These are phyloP conservation scores for Caerostris extrusa DNA, from an alignment of 1,140 invertebrate species.

Conservation along the genomic window DNA sequence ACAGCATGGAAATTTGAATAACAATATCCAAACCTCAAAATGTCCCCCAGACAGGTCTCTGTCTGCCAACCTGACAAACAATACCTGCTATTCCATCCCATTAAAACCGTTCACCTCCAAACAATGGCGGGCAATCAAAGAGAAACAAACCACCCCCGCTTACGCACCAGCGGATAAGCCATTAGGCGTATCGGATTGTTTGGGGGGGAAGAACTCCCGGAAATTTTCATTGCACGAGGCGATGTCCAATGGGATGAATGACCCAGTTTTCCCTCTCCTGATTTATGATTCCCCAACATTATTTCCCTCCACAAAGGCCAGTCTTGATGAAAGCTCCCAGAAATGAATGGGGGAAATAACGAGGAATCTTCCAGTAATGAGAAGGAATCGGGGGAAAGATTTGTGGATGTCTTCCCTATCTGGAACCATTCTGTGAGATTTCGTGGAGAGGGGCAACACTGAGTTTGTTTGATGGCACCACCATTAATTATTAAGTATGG, in stretches of 20 bases:
- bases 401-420: not conserved
- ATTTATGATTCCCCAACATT: slow-evolving; percentile 53
- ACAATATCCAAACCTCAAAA: not conserved
- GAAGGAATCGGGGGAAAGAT: slow-evolving; percentile 1
- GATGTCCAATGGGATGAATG: slow-evolving; percentile 47
- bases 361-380: not conserved
- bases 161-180: slow-evolving; percentile 45
- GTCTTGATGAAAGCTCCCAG: slow-evolving; percentile 41
- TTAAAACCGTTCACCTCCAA: not conserved
- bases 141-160: slow-evolving; percentile 4
- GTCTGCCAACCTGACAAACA: not conserved
- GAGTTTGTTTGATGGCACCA: not conserved
- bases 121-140: slow-evolving; percentile 24
- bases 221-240: slow-evolving; percentile 45
- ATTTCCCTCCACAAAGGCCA: slow-evolving; percentile 40
- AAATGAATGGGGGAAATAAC: slow-evolving; percentile 54
- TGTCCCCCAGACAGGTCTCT: not conserved
- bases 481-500: not conserved
- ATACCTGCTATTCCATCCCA: not conserved
- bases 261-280: slow-evolving; percentile 33
- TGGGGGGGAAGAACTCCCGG: not conserved
- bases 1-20: not conserved
- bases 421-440: not conserved
- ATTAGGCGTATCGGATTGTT: slow-evolving; percentile 46
- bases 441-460: not conserved